These are phyloP conservation scores for Miniopterus natalensis DNA, from an alignment of 2,113 vertebrate genomes.

Conservation along the genomic window DNA sequence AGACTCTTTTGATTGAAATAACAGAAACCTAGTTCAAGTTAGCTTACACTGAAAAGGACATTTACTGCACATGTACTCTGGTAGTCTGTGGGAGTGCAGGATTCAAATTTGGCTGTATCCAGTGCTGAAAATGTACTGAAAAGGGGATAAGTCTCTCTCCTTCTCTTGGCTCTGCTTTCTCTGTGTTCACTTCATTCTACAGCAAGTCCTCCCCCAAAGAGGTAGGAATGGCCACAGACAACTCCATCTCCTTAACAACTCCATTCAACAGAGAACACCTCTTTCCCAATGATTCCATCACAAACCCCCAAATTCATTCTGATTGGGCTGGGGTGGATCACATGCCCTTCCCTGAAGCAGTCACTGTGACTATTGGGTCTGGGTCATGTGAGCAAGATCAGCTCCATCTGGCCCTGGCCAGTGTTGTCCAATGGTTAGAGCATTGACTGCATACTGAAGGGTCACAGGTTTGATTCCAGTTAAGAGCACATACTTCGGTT, in stretches of 20 bases:
- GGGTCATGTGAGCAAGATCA: background rate
- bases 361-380: background rate
- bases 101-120: background rate
- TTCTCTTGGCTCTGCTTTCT: background rate
- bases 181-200: background rate
- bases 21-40: background rate
- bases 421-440: too few species aligned
- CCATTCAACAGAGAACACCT: background rate
- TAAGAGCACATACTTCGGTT: too few species aligned
- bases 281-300: background rate
- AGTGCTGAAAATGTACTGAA: background rate
- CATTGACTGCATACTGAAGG: too few species aligned
- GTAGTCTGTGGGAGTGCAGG: background rate
- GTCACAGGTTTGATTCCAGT: too few species aligned
- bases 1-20: background rate
- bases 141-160: background rate
- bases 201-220: background rate
- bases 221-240: background rate
- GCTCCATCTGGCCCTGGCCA: background rate
- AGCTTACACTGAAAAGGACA: background rate
- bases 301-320: background rate
- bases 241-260: background rate
- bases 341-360: background rate
- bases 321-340: background rate
- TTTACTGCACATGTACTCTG: background rate